phyloP scores from a whole-genome alignment of 2,113 vertebrate genomes.

The Excalfactoria chinensis region DNA sequence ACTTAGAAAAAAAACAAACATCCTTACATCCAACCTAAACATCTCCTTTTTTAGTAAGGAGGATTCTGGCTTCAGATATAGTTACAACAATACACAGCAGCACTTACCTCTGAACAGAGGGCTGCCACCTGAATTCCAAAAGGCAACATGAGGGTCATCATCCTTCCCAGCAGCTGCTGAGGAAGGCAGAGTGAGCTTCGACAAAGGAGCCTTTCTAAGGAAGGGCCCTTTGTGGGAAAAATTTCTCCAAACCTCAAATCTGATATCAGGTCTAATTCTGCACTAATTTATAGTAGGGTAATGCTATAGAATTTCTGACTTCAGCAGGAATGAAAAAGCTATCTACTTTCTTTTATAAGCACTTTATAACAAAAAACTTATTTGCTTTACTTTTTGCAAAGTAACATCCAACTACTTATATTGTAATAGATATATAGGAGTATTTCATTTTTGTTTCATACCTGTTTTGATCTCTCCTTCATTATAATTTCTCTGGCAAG shows the following conservation, averaged over 20 bases:
- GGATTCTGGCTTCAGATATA: neutral
- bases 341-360: neutral
- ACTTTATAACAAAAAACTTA: neutral
- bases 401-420: neutral
- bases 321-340: neutral
- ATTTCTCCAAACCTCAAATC: neutral
- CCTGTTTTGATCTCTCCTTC: conserved; percentile 43
- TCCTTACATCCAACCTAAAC: too few relatives aligned
- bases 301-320: neutral
- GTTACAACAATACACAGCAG: neutral
- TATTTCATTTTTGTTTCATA: neutral
- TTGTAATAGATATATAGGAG: neutral
- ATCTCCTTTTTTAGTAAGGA: neutral
- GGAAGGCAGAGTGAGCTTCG: neutral
- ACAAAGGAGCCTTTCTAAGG: accelerated
- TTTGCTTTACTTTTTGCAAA: neutral
- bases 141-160: neutral
- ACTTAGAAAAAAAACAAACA: too few relatives aligned
- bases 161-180: accelerated
- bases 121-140: neutral
- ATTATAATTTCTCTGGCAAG: conserved; percentile 20
- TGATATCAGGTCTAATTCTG: neutral
- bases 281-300: neutral
- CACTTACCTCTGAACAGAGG: neutral
- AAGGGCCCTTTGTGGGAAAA: neutral